Evolutionary conservation across 2,797 vertebrate genomes (phyloP).

Genomic region (Tiaroga cobitis): DNA sequence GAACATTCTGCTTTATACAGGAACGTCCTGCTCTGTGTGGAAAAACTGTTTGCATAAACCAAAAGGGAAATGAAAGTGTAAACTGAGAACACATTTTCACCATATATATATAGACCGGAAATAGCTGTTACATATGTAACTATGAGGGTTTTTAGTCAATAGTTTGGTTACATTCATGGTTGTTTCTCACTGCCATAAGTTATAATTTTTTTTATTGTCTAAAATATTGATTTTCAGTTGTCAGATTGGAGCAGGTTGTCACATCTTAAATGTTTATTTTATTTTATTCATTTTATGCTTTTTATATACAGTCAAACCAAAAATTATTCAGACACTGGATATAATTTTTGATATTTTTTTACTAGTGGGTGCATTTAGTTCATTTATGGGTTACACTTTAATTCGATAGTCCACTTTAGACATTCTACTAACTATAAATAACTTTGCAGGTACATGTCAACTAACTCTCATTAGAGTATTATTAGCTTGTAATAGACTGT

Average conservation of each 20-base stretch:
- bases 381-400: too few relatives aligned
- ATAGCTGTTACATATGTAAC: neutral
- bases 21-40: neutral
- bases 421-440: too few relatives aligned
- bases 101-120: neutral
- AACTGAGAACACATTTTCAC: neutral
- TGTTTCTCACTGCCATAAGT: neutral
- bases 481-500: too few relatives aligned
- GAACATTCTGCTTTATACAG: neutral
- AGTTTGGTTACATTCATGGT: neutral
- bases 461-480: too few relatives aligned
- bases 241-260: neutral
- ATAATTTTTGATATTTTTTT: too few relatives aligned
- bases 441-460: too few relatives aligned
- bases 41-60: slow-evolving; percentile 28
- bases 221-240: neutral
- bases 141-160: neutral
- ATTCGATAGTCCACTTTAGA: too few relatives aligned
- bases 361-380: too few relatives aligned
- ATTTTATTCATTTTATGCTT: too few relatives aligned
- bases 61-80: slow-evolving; percentile 25
- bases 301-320: too few relatives aligned
- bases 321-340: too few relatives aligned
- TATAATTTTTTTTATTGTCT: neutral
- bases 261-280: neutral